A percentile compares a stretch with the other conserved stretches of the same genome.
Evolutionary conservation across 1,140 invertebrate species (phyloP).

Genomic region (Calephelis nemesis): DNA sequence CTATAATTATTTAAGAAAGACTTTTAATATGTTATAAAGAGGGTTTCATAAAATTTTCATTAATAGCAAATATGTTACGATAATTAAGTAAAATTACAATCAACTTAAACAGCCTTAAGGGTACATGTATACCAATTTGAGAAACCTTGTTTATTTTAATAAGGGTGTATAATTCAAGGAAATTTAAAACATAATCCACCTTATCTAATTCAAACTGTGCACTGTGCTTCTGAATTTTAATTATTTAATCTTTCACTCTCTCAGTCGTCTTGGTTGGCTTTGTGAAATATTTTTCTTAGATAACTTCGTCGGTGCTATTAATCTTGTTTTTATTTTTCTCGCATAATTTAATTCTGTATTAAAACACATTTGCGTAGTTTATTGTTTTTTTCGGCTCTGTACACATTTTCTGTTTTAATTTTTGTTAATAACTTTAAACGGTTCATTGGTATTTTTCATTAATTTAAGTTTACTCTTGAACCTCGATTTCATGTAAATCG

Average conservation of each 20-base stretch:
- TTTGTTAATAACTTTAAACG: too few relatives aligned
- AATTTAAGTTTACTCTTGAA: too few relatives aligned
- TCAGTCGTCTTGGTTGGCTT: neutral
- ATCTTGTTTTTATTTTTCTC: neutral
- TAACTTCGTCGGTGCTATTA: neutral
- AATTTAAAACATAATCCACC: neutral
- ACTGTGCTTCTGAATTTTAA: conserved; percentile 7
- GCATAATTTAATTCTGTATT: neutral
- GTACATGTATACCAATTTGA: too few relatives aligned
- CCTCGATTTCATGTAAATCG: too few relatives aligned
- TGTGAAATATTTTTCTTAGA: neutral
- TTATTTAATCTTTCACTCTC: conserved; percentile 14
- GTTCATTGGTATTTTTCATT: too few relatives aligned
- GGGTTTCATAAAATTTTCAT: too few relatives aligned
- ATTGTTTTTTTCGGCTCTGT: too few relatives aligned
- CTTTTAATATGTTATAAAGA: too few relatives aligned
- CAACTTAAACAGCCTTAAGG: neutral
- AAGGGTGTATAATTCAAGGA: neutral
- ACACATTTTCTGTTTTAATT: too few relatives aligned
- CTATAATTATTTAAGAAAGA: too few relatives aligned
- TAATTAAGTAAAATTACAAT: neutral
- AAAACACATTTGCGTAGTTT: neutral
- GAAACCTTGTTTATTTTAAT: too few relatives aligned
- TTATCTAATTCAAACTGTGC: conserved; percentile 1
- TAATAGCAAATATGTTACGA: neutral